Conservation (phyloP, 2,888 invertebrate species). For the Arctia plantaginis region DNA sequence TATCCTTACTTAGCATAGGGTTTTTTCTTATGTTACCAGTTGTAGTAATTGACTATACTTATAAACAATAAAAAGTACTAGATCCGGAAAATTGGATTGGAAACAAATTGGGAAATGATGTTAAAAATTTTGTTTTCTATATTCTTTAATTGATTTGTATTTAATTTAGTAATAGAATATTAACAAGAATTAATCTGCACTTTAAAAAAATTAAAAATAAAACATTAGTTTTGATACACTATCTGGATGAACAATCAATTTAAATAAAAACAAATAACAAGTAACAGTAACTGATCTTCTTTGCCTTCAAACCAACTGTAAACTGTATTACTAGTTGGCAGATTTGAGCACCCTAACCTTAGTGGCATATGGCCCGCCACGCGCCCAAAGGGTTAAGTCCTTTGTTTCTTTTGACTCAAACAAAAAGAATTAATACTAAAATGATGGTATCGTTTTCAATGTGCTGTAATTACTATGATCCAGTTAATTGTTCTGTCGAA, state of each 20-base stretch:
- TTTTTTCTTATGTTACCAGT: too few relatives aligned
- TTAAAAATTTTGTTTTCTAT: too few relatives aligned
- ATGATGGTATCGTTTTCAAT: constrained; percentile 83
- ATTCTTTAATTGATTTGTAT: too few relatives aligned
- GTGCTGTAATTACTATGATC: constrained; percentile 81
- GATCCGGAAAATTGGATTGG: too few relatives aligned
- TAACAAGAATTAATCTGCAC: too few relatives aligned
- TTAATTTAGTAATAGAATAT: too few relatives aligned
- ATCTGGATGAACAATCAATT: background rate
- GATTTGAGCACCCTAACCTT: constrained; percentile 58
- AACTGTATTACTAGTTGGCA: constrained; percentile 56
- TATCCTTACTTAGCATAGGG: too few relatives aligned
- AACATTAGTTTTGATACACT: too few relatives aligned
- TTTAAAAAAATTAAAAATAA: too few relatives aligned
- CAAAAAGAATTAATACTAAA: constrained; percentile 70
- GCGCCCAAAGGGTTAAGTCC: constrained; percentile 77
- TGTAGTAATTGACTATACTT: too few relatives aligned
- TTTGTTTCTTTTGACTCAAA: constrained; percentile 72
- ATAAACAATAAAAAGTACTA: too few relatives aligned
- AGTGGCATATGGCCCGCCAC: constrained; percentile 75
- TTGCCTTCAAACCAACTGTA: constrained; percentile 47
- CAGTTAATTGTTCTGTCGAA: constrained; percentile 77
- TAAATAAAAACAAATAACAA: constrained; percentile 46
- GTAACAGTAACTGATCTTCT: constrained; percentile 43
- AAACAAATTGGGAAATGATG: too few relatives aligned